Evolutionary conservation across 2,113 vertebrate genomes (phyloP).

Genomic region (Chrysochloris asiatica): DNA sequence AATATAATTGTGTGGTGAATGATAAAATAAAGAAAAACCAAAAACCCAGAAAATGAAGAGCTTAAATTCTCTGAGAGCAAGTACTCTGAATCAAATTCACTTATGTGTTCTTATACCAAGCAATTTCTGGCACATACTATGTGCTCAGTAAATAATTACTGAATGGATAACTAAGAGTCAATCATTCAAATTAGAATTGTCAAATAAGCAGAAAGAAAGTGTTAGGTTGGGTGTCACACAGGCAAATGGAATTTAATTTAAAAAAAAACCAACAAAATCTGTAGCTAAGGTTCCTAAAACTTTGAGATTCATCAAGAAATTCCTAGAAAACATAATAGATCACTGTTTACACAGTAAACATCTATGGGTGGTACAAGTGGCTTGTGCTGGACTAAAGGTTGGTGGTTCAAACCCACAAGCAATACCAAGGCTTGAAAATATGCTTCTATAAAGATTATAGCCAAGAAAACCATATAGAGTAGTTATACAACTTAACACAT

Average conservation of each 20-base stretch:
- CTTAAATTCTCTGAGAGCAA: no score
- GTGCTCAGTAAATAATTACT: neutral
- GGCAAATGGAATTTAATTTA: neutral
- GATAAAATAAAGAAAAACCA: no score
- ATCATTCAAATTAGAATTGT: neutral
- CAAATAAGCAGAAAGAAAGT: constrained; percentile 11
- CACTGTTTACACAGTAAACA: neutral
- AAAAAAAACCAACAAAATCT: neutral
- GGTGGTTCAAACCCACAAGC: neutral
- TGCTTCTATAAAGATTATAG: neutral
- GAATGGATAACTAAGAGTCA: neutral
- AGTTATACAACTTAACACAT: neutral
- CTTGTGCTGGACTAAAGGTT: neutral
- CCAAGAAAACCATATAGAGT: neutral
- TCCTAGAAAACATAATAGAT: neutral
- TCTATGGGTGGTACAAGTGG: neutral
- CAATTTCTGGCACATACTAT: no score
- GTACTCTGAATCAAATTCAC: no score
- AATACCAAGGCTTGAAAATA: neutral
- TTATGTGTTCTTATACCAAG: no score
- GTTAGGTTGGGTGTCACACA: neutral
- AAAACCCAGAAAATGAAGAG: no score
- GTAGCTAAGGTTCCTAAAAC: neutral
- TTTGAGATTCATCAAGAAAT: neutral
- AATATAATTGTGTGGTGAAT: no score